Conservation (phyloP, 2,113 vertebrate species). For the Formicarius rufipectus region DNA sequence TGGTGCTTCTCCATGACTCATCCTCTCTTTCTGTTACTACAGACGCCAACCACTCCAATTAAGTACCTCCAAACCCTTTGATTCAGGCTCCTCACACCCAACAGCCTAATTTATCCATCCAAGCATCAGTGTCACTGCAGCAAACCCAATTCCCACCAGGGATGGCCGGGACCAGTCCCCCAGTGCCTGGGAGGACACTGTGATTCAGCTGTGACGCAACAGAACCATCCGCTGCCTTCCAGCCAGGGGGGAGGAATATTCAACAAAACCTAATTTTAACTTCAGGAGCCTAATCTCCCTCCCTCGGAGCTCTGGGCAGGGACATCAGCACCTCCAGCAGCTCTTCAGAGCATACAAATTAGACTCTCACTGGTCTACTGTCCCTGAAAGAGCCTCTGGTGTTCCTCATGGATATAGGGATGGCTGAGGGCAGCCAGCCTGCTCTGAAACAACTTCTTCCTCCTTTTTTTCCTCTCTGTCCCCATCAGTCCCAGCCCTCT, state of each 20-base stretch:
- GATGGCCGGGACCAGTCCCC: not conserved
- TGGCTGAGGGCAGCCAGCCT: not conserved
- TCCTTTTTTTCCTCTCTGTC: not conserved
- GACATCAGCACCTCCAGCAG: conserved; percentile 36
- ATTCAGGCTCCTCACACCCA: not conserved
- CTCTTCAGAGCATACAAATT: not conserved
- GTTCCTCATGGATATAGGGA: rapidly evolving
- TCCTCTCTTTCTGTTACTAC: not conserved
- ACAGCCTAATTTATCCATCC: not conserved
- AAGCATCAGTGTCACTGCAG: not conserved
- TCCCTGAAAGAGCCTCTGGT: not conserved
- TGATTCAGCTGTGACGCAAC: not conserved
- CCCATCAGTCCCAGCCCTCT: not conserved
- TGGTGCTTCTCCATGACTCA: not conserved
- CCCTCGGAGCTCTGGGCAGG: conserved; percentile 24
- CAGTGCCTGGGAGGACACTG: not conserved
- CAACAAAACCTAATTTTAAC: conserved; percentile 40
- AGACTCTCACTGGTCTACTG: not conserved
- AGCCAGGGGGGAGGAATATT: conserved; percentile 21
- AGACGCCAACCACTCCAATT: not conserved
- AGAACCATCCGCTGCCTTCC: not conserved
- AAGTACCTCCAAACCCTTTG: not conserved
- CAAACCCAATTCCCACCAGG: not conserved
- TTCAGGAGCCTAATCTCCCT: conserved; percentile 12
- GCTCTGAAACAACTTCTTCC: not conserved